A percentile compares a stretch with the other conserved stretches of the same genome.
Evolutionary conservation across 2,888 invertebrate genomes (phyloP).

Genomic region (Drosophila prostipennis): DNA sequence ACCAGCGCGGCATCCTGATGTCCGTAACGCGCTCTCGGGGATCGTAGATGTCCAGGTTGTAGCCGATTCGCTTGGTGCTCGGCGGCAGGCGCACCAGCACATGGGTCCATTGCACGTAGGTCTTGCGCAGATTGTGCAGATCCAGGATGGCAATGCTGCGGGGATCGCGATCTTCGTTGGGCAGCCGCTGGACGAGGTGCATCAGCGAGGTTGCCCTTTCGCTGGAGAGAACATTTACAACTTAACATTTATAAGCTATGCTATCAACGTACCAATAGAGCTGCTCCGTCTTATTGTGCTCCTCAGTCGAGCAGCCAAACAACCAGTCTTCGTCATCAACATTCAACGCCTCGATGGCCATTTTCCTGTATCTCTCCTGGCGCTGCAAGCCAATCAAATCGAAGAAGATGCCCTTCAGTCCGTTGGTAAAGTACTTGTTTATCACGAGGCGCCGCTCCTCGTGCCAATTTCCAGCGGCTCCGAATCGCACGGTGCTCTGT

Average conservation of each 20-base stretch:
- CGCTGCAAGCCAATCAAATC: conserved; percentile 80
- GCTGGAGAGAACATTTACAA: conserved; percentile 45
- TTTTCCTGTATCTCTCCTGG: conserved; percentile 74
- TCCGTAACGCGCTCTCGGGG: conserved; percentile 83
- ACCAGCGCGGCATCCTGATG: conserved; percentile 83
- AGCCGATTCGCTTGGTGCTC: conserved; percentile 80
- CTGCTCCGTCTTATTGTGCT: conserved; percentile 26
- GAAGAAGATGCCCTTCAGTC: conserved; percentile 72
- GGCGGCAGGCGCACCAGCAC: conserved; percentile 89
- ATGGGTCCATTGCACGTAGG: conserved; percentile 88
- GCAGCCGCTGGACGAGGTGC: conserved; percentile 86
- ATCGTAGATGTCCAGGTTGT: conserved; percentile 88
- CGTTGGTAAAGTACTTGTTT: conserved; percentile 75
- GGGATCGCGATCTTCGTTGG: conserved; percentile 83
- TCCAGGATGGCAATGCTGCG: conserved; percentile 86
- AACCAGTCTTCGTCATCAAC: conserved; percentile 90
- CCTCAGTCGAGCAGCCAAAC: conserved; percentile 89
- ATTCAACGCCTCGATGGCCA: conserved; percentile 88
- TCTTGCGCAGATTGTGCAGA: conserved; percentile 86
- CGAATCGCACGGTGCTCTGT: conserved; percentile 35
- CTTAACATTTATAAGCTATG: no score
- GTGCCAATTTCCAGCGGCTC: conserved; percentile 82
- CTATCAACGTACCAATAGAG: conserved; percentile 47
- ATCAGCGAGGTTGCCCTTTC: conserved; percentile 86
- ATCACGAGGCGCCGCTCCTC: conserved; percentile 85